Evolutionary conservation across 2,797 vertebrate species (phyloP).

Genomic region (Typhlichthys subterraneus): DNA sequence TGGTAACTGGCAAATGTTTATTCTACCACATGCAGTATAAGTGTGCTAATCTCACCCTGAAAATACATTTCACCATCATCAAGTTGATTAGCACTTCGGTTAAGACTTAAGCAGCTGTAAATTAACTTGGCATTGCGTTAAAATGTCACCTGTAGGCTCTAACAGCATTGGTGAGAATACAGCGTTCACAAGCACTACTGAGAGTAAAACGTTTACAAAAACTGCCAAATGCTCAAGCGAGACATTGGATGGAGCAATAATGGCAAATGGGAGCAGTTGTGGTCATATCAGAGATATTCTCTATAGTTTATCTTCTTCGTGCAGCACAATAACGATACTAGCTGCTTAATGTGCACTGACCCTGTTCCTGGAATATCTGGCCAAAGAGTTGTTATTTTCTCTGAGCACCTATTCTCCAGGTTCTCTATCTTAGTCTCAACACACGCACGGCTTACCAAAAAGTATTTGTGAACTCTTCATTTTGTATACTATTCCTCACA

Average conservation of each 20-base stretch:
- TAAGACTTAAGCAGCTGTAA: constrained; percentile 33
- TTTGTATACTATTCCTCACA: constrained; percentile 29
- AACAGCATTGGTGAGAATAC: constrained; percentile 20
- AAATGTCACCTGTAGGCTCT: constrained; percentile 18
- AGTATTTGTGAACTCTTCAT: neutral
- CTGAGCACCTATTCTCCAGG: neutral
- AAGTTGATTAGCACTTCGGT: constrained; percentile 48
- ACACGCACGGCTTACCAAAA: no score
- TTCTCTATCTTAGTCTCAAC: constrained; percentile 9
- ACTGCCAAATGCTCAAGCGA: constrained; percentile 13
- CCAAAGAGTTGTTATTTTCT: constrained; percentile 12
- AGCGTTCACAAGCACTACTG: constrained; percentile 12
- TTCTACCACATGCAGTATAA: constrained; percentile 27
- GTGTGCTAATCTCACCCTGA: constrained; percentile 24
- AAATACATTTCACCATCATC: constrained; percentile 41
- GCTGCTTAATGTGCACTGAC: constrained; percentile 9
- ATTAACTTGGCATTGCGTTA: constrained; percentile 34
- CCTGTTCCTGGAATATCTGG: neutral
- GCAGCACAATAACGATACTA: neutral
- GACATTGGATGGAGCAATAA: neutral
- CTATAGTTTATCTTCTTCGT: neutral
- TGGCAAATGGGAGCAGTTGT: neutral
- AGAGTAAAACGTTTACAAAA: constrained; percentile 11
- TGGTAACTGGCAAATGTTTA: no score
- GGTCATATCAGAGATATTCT: constrained; percentile 13